Base-by-base conservation (phyloP, 53 echinoderm and acorn worm species). In the Henricia sp. region DNA sequence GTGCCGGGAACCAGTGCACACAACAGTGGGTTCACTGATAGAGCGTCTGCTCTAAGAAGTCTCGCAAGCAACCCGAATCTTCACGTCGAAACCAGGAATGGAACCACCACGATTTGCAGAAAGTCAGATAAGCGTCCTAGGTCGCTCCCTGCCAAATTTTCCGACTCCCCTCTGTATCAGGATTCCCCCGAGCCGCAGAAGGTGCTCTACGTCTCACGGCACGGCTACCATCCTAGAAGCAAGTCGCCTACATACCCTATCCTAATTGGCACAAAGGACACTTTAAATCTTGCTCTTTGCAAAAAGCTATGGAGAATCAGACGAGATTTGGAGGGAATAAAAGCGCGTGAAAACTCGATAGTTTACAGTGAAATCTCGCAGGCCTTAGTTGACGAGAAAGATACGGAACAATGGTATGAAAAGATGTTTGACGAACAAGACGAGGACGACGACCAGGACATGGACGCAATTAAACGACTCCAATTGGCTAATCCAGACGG, bases 321-420 rank as follows among this genome's bases (percentile, higher is more conserved):
- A 17, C 73, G 83, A 12, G 86, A 89, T 71, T 37, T 87, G 55
- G 93, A 93, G 39, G 93, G 93, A 68, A 63, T 68, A 5, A 90
- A 82, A 58, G 93, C 90, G 39, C 89, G 90, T 8, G 68, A 93
- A 36, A 93, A 93, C 44, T 93, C 93, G 46, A 88, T 86, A 21
- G 84, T 87, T 34, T 66, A 58, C 30, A 86, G 76, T 36, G 84
- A 85, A 66, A 50, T 85, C 38, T 82, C 82, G 73, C 52, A 68
- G 8, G 30, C 88, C 16, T 4, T 71, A 39, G 55, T 46, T 2
- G 58, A 72, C 38, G 53, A 46, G 20, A 50, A 63, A 4, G 73
- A 70, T 12, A 37, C 39, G 1, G 78, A 85, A 21, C 42, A 68
- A 21, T 90, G 85, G 85, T 88, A 84, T 52, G 78, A 84, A 39